These are phyloP conservation scores for Leptinotarsa defecta DNA, from an alignment of 1,140 invertebrate species.

Conservation along the genomic window DNA sequence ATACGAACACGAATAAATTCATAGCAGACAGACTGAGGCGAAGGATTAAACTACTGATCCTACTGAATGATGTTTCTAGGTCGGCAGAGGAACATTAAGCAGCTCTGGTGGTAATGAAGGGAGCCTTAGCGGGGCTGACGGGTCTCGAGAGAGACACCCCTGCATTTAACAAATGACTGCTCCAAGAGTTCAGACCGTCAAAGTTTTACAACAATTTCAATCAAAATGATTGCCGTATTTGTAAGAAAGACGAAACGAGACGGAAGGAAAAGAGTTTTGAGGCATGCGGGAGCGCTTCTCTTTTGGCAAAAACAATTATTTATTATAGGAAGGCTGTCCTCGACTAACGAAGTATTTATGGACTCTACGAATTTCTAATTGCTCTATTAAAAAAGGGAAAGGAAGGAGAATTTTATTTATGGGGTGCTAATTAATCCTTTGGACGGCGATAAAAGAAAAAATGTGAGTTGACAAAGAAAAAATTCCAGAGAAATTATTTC, in stretches of 20 bases:
- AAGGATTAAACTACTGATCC: constrained; percentile 16
- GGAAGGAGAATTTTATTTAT: constrained; percentile 3
- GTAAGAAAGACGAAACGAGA: constrained; percentile 32
- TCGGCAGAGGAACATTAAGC: constrained; percentile 15
- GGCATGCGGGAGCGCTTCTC: constrained; percentile 1
- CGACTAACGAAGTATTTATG: constrained; percentile 19
- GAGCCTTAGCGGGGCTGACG: constrained; percentile 24
- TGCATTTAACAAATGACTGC: constrained; percentile 44
- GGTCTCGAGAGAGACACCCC: constrained; percentile 33
- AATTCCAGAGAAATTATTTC: no score
- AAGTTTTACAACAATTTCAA: constrained; percentile 47
- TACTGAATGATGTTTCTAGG: constrained; percentile 17
- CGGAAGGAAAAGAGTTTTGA: constrained; percentile 14
- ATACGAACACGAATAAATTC: constrained; percentile 13
- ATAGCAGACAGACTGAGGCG: constrained; percentile 12
- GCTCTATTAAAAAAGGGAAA: not conserved
- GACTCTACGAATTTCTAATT: constrained; percentile 18
- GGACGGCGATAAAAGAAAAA: not conserved
- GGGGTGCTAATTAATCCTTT: constrained; percentile 9
- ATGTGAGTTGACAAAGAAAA: not conserved
- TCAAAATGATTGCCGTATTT: constrained; percentile 46
- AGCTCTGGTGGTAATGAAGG: constrained; percentile 22
- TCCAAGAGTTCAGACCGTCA: constrained; percentile 33
- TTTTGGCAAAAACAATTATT: constrained; percentile 4
- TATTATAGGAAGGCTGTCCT: constrained; percentile 9